These are phyloP conservation scores for Eueremaeus valkanovi DNA, from an alignment of 2,888 invertebrate species.

Conservation along the genomic window DNA sequence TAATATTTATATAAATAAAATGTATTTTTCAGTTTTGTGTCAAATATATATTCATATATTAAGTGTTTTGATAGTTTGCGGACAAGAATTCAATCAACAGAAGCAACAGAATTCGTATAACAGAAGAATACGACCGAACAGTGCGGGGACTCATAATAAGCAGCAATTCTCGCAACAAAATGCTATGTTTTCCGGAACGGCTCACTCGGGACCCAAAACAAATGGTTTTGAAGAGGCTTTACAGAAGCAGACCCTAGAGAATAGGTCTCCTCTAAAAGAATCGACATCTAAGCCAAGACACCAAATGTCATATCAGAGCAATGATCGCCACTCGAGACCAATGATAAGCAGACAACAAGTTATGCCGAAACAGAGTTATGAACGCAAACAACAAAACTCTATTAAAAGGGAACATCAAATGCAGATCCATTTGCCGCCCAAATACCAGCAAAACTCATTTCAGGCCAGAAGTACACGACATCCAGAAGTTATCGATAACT, in stretches of 20 bases:
- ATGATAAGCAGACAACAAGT: neutral
- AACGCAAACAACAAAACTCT: neutral
- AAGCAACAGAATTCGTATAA: neutral
- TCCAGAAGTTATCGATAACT: neutral
- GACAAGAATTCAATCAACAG: neutral
- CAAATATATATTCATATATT: constrained; percentile 8
- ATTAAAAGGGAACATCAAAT: too few species aligned
- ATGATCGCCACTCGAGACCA: neutral
- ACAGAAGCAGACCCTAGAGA: neutral
- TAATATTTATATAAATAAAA: neutral
- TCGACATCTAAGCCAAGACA: neutral
- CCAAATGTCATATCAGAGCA: constrained; percentile 19
- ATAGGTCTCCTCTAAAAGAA: neutral
- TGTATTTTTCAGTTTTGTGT: neutral
- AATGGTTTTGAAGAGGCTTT: neutral
- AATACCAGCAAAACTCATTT: neutral
- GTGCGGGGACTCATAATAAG: neutral
- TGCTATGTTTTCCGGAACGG: neutral
- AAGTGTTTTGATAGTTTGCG: constrained; percentile 11
- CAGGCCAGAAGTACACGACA: neutral
- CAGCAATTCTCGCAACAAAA: neutral
- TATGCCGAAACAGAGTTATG: neutral
- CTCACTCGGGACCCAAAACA: neutral
- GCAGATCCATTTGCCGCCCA: neutral
- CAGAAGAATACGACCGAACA: neutral